A percentile compares a stretch with the other conserved stretches of the same genome.
phyloP scores from a whole-genome alignment of 2,113 vertebrate genomes.

The Microcebus ravelobensis region DNA sequence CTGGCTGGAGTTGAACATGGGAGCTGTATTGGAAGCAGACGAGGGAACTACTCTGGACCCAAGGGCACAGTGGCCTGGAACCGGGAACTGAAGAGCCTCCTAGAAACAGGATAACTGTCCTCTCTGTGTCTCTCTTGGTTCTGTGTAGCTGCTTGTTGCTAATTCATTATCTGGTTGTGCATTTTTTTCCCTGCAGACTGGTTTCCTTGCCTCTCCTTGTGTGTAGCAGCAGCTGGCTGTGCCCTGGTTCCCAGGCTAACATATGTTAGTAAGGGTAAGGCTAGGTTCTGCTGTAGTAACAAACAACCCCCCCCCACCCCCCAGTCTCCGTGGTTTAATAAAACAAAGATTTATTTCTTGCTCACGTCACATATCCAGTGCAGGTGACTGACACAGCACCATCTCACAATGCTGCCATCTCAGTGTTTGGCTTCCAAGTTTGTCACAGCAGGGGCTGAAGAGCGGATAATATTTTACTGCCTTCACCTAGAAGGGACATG shows the following conservation, averaged over 20 bases:
- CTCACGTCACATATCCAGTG: background rate
- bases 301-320: too few species aligned
- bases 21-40: background rate
- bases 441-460: background rate
- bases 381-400: too few species aligned
- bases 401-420: background rate
- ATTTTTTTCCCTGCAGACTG: background rate
- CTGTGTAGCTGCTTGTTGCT: background rate
- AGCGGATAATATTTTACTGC: background rate
- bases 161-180: background rate
- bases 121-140: background rate
- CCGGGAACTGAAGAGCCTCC: background rate
- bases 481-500: background rate
- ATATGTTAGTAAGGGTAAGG: background rate
- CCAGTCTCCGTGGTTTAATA: background rate
- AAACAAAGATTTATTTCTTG: background rate
- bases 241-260: background rate
- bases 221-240: background rate
- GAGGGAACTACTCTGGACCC: background rate
- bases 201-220: background rate
- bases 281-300: background rate
- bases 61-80: background rate
- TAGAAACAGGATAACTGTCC: background rate
- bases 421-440: background rate
- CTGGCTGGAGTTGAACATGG: background rate